Base-by-base conservation (phyloP, 2,797 vertebrate species). In the Aldrovandia affinis region DNA sequence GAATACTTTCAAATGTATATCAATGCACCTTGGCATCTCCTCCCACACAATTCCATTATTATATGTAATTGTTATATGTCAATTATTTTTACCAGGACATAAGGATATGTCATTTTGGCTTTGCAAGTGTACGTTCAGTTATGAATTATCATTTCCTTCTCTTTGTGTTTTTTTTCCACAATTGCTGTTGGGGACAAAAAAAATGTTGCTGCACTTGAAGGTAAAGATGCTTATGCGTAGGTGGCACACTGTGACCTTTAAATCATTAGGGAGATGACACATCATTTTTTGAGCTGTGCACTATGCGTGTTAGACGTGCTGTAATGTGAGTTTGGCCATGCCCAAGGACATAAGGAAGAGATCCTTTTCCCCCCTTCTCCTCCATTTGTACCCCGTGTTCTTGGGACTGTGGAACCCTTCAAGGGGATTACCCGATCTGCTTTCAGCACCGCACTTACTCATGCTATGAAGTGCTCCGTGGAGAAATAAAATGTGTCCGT, bases 1-100 rank as follows among this genome's bases (percentile, higher is more conserved):
- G 86, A 92, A 89, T 82, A 85, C 78, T 78, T 89, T 87, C 78
- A 85, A 83, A 89, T 89, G 86, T 88, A 78, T 83, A 86, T 50
- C 90, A 90, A 86, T 86, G 59, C 80, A 82, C 85, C 87, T 91
- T 92, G 89, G 81, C 82, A 78, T 90, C 91, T 89, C 57, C 68
- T 89, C 73, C 79, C 42, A 47, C 88, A 68, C 83, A 90, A 89
- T 86, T 82, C 88, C 85, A 85, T 89, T 81, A 86, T 84, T 85
- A 57, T 88, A 86, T 86, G 77, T 82, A 82, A 84, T 82, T 47
- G 47, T 77, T 47, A 10, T 14, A 77, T 47, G 22, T 25, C n/a
- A 47, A 77, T 77, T 83, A 55, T 85, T 57, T 73, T 44, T 65
- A 44, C 68, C 83, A 30, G 33, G 28, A 88, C 87, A 52, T 88